Conservation (phyloP, 2,797 vertebrate species). For the Tokudaia muenninki region DNA sequence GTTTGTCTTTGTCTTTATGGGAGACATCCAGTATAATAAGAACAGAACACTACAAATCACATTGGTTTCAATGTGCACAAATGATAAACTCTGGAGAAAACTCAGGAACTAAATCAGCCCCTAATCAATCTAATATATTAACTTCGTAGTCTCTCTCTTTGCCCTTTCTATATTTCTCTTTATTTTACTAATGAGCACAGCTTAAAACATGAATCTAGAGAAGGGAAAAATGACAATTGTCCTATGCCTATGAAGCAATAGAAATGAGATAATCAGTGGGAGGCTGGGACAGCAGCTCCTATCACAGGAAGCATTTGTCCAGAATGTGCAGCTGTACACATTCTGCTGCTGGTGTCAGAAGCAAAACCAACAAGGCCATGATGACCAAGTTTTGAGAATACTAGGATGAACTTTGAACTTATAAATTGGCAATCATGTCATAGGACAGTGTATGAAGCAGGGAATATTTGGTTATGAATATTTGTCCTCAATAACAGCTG, state of each 20-base stretch:
- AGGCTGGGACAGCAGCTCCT: conserved; percentile 42
- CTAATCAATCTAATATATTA: conserved; percentile 9
- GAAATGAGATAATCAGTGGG: conserved; percentile 62
- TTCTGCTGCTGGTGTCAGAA: neutral
- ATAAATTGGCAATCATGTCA: neutral
- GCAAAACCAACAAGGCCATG: neutral
- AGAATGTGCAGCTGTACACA: conserved; percentile 59
- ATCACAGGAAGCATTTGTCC: conserved; percentile 68
- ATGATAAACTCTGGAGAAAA: conserved; percentile 5
- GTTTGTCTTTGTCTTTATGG: conserved; percentile 6
- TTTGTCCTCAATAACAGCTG: neutral
- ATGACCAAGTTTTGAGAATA: neutral
- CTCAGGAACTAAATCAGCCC: conserved; percentile 37
- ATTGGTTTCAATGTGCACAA: conserved; percentile 38
- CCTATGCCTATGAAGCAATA: neutral
- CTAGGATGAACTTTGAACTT: neutral
- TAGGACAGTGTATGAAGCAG: neutral
- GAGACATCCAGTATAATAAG: neutral
- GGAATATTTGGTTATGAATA: neutral
- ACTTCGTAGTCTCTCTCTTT: neutral
- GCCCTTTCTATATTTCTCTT: neutral
- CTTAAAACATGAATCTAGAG: conserved; percentile 46
- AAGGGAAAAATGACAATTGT: conserved; percentile 53
- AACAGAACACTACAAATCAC: conserved; percentile 12
- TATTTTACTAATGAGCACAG: neutral